Evolutionary conservation across 2,797 vertebrate genomes (phyloP).

Genomic region (Enoplosus armatus): DNA sequence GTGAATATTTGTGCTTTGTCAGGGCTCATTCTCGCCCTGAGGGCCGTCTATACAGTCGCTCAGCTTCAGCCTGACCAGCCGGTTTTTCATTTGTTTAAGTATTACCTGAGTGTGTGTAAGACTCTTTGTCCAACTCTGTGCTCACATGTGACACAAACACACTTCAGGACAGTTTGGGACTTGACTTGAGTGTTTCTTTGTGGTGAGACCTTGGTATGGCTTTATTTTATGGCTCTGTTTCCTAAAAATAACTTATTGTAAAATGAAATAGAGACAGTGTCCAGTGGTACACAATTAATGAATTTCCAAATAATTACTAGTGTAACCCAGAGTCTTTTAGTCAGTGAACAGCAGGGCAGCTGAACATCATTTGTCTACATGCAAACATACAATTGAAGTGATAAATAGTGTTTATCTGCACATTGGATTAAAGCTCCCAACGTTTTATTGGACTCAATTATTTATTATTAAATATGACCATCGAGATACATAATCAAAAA

Average conservation of each 20-base stretch:
- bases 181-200: too few species aligned
- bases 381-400: too few species aligned
- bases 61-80: constrained; percentile 46
- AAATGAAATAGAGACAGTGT: not conserved
- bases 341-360: too few species aligned
- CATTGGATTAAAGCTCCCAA: too few species aligned
- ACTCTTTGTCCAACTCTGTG: not conserved
- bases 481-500: too few species aligned
- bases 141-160: not conserved
- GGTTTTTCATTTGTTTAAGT: constrained; percentile 29
- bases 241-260: not conserved
- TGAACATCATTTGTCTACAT: too few species aligned
- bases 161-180: not conserved
- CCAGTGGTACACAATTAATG: not conserved
- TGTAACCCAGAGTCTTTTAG: too few species aligned
- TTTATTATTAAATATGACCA: too few species aligned
- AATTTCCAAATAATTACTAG: not conserved
- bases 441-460: too few species aligned
- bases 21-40: constrained; percentile 57
- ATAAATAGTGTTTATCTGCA: too few species aligned
- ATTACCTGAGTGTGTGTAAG: not conserved
- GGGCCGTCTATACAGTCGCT: constrained; percentile 28
- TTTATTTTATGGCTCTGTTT: not conserved
- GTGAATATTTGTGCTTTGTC: constrained; percentile 61
- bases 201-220: not conserved